Evolutionary conservation across 2,888 invertebrate species (phyloP).

Genomic region (Aproaerema taeniolella): DNA sequence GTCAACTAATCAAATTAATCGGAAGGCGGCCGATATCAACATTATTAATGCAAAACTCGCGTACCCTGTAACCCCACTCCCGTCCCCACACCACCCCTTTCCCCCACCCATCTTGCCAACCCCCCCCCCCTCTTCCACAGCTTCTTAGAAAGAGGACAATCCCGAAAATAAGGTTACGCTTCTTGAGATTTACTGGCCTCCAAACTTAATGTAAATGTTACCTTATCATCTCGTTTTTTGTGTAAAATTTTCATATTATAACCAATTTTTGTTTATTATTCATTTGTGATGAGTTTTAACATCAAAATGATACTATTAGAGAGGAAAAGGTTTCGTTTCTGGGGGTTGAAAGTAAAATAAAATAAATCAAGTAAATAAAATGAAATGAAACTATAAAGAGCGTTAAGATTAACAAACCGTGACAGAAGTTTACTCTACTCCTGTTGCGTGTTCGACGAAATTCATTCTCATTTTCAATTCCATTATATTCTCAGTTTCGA

Average conservation of each 20-base stretch:
- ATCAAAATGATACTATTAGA: too few relatives aligned
- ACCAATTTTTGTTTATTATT: too few relatives aligned
- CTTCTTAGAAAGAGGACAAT: slow-evolving; percentile 47
- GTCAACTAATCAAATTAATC: slow-evolving; percentile 74
- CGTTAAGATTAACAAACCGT: slow-evolving; percentile 65
- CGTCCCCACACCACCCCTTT: slow-evolving; percentile 27
- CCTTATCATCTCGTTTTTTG: too few relatives aligned
- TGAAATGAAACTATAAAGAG: slow-evolving; percentile 51
- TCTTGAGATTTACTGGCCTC: slow-evolving; percentile 14
- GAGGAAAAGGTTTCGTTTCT: too few relatives aligned
- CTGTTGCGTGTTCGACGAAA: slow-evolving; percentile 66
- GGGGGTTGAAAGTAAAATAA: too few relatives aligned
- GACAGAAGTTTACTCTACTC: slow-evolving; percentile 66
- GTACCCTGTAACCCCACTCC: slow-evolving; percentile 33
- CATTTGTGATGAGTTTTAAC: too few relatives aligned
- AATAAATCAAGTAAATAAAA: too few relatives aligned
- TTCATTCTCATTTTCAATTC: slow-evolving; percentile 47
- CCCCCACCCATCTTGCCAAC: slow-evolving; percentile 13
- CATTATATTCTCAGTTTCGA: slow-evolving; percentile 22
- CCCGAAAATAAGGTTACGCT: slow-evolving; percentile 32
- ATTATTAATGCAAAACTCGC: slow-evolving; percentile 74
- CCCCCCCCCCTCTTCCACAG: slow-evolving; percentile 29
- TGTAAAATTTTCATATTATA: too few relatives aligned
- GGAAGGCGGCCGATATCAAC: slow-evolving; percentile 67
- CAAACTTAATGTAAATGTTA: too few relatives aligned